Evolutionary conservation across 2,113 vertebrate species (phyloP).

Genomic region (Phylloscopus trochiloides): DNA sequence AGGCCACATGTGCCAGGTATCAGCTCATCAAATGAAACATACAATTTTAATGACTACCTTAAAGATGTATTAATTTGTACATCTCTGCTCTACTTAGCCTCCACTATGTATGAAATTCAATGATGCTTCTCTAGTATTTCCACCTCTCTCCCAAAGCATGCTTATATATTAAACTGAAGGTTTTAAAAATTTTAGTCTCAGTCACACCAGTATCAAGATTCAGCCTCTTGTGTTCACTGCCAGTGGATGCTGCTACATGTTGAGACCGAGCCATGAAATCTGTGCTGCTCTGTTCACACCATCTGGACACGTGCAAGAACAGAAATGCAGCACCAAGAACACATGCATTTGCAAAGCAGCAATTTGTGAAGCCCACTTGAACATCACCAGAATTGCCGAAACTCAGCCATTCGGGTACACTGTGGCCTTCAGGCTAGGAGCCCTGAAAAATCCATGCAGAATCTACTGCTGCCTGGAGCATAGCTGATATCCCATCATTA

Average conservation of each 20-base stretch:
- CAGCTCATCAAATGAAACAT: not conserved
- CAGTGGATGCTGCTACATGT: not conserved
- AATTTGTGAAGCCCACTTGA: not conserved
- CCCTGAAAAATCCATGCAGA: not conserved
- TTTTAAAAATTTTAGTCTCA: not conserved
- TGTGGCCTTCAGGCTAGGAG: not conserved
- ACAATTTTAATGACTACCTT: not conserved
- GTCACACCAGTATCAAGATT: not conserved
- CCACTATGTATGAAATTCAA: fast-evolving
- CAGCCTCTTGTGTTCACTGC: not conserved
- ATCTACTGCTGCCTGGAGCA: not conserved
- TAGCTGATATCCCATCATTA: not conserved
- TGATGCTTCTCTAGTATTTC: not conserved
- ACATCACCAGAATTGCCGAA: fast-evolving
- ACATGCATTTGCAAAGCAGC: fast-evolving
- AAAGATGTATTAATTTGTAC: not conserved
- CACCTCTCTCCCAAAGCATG: not conserved
- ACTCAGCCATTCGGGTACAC: fast-evolving
- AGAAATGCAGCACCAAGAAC: not conserved
- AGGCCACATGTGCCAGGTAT: not conserved
- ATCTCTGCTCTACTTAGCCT: not conserved
- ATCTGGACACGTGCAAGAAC: fast-evolving
- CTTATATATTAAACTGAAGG: not conserved
- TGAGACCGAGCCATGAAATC: not conserved
- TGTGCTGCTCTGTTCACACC: not conserved